phyloP scores from a whole-genome alignment of 2,888 invertebrate species.

The Scaptomyza flava region DNA sequence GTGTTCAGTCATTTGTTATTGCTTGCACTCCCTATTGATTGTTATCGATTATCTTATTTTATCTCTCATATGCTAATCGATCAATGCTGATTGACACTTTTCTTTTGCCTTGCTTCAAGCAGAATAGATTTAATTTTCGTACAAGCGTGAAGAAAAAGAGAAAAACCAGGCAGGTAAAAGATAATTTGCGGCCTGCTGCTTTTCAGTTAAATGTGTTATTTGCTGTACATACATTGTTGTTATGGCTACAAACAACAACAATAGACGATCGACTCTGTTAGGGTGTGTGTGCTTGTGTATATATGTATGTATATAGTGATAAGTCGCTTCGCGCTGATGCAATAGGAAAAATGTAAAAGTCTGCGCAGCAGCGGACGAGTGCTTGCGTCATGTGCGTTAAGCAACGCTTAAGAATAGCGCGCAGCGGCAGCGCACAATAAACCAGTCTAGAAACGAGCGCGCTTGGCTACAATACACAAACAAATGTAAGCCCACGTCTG shows the following conservation, averaged over 20 bases:
- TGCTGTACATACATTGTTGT: slow-evolving; percentile 38
- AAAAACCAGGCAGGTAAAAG: slow-evolving; percentile 35
- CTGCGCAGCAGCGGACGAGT: slow-evolving; percentile 53
- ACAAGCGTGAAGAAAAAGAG: slow-evolving; percentile 9
- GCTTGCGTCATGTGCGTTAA: slow-evolving; percentile 77
- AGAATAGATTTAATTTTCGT: background rate
- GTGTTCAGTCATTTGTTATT: slow-evolving; percentile 4
- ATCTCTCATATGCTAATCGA: slow-evolving; percentile 2
- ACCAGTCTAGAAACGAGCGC: slow-evolving; percentile 72
- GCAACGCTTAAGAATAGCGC: slow-evolving; percentile 53
- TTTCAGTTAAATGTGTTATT: slow-evolving; percentile 43
- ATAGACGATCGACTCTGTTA: slow-evolving; percentile 16
- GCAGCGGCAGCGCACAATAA: slow-evolving; percentile 54
- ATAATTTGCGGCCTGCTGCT: slow-evolving; percentile 31
- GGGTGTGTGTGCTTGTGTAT: slow-evolving; percentile 3
- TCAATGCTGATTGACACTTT: slow-evolving; percentile 13
- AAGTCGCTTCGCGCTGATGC: slow-evolving; percentile 59
- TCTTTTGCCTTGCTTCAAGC: background rate
- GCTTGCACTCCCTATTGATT: background rate
- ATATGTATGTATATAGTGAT: background rate
- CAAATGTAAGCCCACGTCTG: slow-evolving; percentile 29
- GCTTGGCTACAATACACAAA: slow-evolving; percentile 51
- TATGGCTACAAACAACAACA: slow-evolving; percentile 53
- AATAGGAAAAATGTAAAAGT: slow-evolving; percentile 75
- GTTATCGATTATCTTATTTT: background rate